Conservation (phyloP, 2,888 invertebrate genomes). For the Neoascia interrupta region DNA sequence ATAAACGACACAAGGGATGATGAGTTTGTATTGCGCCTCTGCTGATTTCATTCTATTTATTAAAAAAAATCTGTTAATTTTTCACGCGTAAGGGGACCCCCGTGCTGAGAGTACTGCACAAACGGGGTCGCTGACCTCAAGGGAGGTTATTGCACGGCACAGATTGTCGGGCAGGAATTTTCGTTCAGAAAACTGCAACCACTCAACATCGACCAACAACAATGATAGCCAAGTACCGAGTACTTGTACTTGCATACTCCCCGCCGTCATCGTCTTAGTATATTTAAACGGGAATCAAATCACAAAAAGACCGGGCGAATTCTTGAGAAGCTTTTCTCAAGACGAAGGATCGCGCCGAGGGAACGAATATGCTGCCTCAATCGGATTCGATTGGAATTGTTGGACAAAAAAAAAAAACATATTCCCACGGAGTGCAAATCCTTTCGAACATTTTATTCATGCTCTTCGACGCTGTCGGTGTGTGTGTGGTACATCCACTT, state of each 20-base stretch:
- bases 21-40: no score
- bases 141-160: conserved; percentile 52
- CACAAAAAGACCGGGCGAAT: conserved; percentile 36
- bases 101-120: conserved; percentile 12
- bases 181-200: no score
- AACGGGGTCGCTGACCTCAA: conserved; percentile 57
- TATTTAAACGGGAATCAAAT: no score
- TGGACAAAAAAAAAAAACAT: conserved; percentile 21
- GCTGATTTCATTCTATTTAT: no score
- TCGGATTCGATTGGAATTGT: conserved; percentile 21
- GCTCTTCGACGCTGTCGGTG: no score
- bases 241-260: conserved; percentile 23
- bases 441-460: conserved; percentile 37
- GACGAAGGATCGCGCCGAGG: no score
- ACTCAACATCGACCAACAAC: conserved; percentile 29
- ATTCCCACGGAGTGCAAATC: conserved; percentile 55
- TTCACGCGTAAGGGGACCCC: no score
- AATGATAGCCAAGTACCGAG: conserved; percentile 48
- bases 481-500: no score
- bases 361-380: no score
- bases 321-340: conserved; percentile 53
- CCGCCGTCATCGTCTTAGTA: no score
- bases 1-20: conserved; percentile 30
- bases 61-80: no score
- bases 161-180: conserved; percentile 22